Conservation (phyloP, 2,113 vertebrate species). For the Garra rufa region DNA sequence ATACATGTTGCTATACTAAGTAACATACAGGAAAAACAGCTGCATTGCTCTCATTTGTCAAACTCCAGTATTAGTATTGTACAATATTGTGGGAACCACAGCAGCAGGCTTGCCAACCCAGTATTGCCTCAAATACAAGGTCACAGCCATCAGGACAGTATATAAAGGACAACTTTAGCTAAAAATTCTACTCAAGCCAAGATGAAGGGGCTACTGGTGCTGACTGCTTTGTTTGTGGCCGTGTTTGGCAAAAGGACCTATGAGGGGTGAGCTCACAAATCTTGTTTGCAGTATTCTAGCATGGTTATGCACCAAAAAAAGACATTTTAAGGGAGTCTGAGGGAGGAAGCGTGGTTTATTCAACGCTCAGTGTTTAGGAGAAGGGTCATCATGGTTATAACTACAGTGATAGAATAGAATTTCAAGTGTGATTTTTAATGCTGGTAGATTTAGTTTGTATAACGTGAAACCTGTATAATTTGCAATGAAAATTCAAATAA, state of each 20-base stretch:
- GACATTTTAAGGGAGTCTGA: neutral
- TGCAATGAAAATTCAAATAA: neutral
- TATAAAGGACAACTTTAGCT: slow-evolving; percentile 52
- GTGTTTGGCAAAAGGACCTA: slow-evolving; percentile 75
- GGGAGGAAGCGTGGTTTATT: neutral
- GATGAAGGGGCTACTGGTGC: slow-evolving; percentile 78
- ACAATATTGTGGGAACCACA: slow-evolving; percentile 63
- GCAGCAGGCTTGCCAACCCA: slow-evolving; percentile 56
- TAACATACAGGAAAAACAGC: neutral
- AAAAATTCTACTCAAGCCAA: slow-evolving; percentile 39
- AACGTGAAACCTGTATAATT: neutral
- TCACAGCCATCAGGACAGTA: slow-evolving; percentile 11
- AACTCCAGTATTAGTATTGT: neutral
- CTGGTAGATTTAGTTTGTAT: neutral
- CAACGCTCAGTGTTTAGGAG: neutral
- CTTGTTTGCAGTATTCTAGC: neutral
- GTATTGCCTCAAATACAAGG: slow-evolving; percentile 55
- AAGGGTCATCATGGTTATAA: neutral
- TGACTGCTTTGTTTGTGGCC: slow-evolving; percentile 69
- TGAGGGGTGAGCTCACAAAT: slow-evolving; percentile 78
- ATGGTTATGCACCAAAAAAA: neutral
- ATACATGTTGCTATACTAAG: neutral
- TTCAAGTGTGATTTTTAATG: neutral
- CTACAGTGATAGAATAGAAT: neutral
- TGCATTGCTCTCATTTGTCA: neutral